phyloP scores from a whole-genome alignment of 2,888 invertebrate genomes.

The Hirtodrosophila trivittata region DNA sequence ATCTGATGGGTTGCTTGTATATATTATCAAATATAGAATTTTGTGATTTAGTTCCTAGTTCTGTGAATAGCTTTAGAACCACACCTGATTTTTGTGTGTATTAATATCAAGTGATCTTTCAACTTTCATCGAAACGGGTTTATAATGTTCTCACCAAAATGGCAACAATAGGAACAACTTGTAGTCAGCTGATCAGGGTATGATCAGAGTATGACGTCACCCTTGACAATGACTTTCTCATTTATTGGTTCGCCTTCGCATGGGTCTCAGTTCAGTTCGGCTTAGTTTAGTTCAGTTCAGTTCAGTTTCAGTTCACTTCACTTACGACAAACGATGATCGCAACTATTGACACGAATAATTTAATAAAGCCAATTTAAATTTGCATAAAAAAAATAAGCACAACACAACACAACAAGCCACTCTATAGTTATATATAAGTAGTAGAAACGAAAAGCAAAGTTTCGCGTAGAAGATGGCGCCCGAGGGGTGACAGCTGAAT shows the following conservation, averaged over 20 bases:
- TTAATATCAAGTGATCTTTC: slow-evolving; percentile 18
- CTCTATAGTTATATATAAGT: not conserved
- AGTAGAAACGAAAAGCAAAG: slow-evolving; percentile 11
- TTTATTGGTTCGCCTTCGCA: slow-evolving; percentile 27
- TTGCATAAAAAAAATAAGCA: slow-evolving; percentile 32
- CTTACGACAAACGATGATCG: slow-evolving; percentile 28
- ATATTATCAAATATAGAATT: too few species aligned
- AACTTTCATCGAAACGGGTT: slow-evolving; percentile 45
- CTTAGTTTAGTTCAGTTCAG: slow-evolving; percentile 11
- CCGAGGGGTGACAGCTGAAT: not conserved
- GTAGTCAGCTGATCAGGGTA: slow-evolving; percentile 39
- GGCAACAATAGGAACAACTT: slow-evolving; percentile 6
- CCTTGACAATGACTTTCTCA: slow-evolving; percentile 54
- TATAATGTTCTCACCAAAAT: slow-evolving; percentile 29
- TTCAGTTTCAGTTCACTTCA: slow-evolving; percentile 33
- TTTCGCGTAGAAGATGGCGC: slow-evolving; percentile 3
- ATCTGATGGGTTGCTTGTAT: too few species aligned
- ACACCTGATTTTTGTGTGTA: slow-evolving; percentile 11
- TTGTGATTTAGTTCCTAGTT: not conserved
- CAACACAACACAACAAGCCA: not conserved
- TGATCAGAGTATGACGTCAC: slow-evolving; percentile 53
- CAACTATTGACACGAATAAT: slow-evolving; percentile 58
- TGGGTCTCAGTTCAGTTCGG: not conserved
- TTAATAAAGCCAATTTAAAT: slow-evolving; percentile 56
- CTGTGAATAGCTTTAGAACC: not conserved